Base-by-base conservation (phyloP, 1,140 invertebrate genomes). In the Mya arenaria region DNA sequence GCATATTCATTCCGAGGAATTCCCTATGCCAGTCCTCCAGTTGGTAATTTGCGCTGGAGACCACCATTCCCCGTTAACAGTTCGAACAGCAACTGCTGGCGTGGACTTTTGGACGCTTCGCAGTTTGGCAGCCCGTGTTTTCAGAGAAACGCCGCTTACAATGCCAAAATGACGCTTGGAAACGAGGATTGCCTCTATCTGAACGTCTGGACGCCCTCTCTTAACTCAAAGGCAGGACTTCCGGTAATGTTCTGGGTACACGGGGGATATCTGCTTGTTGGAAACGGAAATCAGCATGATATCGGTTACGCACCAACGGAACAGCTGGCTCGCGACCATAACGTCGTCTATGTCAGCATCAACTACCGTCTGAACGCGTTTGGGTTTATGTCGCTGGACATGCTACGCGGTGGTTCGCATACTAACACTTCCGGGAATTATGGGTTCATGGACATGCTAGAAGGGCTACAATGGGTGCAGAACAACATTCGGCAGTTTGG, bases 311-410 rank as follows among this genome's bases (percentile, higher is more conserved):
- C 36, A 39, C 85, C 84, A 19, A 84, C 62, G 6, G 79, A 69
- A 52, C 25, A 71, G 23, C 66, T 87, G 3, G 82, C 83, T 6
- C 55, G 66, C 8, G 96, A 98, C 86, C 95, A 99, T 19, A 96
- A 99, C 60, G 93, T 98, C 72, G 97, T 98, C 2, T 96, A 97
- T 23, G 97, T 99, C 95, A 80, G 69, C 39, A 77, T 87, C 34
- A 97, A 99, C 90, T 99, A 99, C 91, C 94, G 98, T 72, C 95
- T 98, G 17, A 96, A 97, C 30, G 85, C 92, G 3, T 94, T 99
- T 95, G 96, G 97, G 36, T 98, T 98, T 93, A 79, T 87, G 82
- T 73, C 86, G 3, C 55, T 87, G 19, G 44, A 86, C 28, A 56
- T 80, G 23, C 92, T 99, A 0, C 97, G 97, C 58, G 98, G 97